Evolutionary conservation across 1,140 invertebrate genomes (phyloP).

Genomic region (Pinna nobilis): DNA sequence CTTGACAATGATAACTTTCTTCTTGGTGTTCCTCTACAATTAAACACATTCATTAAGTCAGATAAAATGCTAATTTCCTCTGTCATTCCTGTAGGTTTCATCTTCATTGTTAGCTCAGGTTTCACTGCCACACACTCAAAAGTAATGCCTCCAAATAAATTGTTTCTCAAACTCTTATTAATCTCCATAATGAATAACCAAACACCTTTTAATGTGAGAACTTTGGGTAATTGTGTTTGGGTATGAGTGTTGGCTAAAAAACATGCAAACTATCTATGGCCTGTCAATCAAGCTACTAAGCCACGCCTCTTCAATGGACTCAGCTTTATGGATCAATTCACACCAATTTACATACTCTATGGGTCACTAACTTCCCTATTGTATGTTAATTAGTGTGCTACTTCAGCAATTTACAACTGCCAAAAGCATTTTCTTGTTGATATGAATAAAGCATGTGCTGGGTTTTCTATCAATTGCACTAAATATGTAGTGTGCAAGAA

Average conservation of each 20-base stretch:
- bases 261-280: constrained; percentile 3
- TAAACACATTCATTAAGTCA: constrained; percentile 13
- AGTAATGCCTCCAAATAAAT: neutral
- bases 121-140: no score
- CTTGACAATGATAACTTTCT: constrained; percentile 54
- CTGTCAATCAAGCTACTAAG: constrained; percentile 19
- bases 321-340: neutral
- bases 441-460: no score
- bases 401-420: neutral
- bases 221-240: constrained; percentile 1
- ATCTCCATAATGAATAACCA: neutral
- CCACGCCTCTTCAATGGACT: constrained; percentile 4
- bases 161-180: neutral
- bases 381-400: constrained; percentile 13
- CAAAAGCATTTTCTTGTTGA: constrained; percentile 9
- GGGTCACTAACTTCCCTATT: constrained; percentile 8
- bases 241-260: constrained; percentile 13
- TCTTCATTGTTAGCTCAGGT: no score
- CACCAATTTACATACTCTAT: constrained; percentile 1
- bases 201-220: neutral
- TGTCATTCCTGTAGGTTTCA: neutral
- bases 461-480: no score
- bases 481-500: no score
- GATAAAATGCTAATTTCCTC: constrained; percentile 10
- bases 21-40: constrained; percentile 48